Evolutionary conservation across 2,113 vertebrate genomes (phyloP).

Genomic region (Collichthys lucidus): DNA sequence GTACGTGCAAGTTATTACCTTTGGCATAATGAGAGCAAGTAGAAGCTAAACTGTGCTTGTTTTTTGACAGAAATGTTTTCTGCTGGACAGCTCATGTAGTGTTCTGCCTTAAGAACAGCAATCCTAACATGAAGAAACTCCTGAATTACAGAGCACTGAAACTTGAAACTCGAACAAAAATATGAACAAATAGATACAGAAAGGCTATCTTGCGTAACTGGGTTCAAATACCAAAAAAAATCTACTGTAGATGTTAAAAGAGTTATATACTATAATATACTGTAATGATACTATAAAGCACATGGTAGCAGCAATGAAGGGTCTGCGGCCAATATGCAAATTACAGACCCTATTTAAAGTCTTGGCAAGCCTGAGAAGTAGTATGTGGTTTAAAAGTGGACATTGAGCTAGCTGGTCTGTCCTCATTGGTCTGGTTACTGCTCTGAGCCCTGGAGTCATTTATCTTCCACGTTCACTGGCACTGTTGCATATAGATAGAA

Average conservation of each 20-base stretch:
- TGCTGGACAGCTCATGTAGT: no score
- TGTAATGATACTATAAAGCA: slow-evolving; percentile 10
- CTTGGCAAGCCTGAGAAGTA: not conserved
- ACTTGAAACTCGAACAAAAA: not conserved
- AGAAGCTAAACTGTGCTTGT: not conserved
- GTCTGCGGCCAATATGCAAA: slow-evolving; percentile 11
- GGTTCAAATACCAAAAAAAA: not conserved
- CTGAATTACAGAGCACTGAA: not conserved
- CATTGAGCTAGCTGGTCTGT: not conserved
- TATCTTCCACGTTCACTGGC: not conserved
- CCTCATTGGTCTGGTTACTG: not conserved
- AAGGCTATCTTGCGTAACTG: not conserved
- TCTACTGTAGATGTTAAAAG: not conserved
- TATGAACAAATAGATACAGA: not conserved
- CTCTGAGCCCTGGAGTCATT: not conserved
- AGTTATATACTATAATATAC: not conserved
- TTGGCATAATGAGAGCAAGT: not conserved
- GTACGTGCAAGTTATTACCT: not conserved
- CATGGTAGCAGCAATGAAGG: not conserved
- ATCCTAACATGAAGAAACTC: not conserved
- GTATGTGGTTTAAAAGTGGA: slow-evolving; percentile 25
- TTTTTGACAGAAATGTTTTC: not conserved
- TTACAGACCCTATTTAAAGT: slow-evolving; percentile 15
- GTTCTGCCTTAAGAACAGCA: not conserved
- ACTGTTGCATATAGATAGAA: not conserved